These are phyloP conservation scores for Nephrotoma guestfalica DNA, from an alignment of 2,888 invertebrate species.

Conservation along the genomic window DNA sequence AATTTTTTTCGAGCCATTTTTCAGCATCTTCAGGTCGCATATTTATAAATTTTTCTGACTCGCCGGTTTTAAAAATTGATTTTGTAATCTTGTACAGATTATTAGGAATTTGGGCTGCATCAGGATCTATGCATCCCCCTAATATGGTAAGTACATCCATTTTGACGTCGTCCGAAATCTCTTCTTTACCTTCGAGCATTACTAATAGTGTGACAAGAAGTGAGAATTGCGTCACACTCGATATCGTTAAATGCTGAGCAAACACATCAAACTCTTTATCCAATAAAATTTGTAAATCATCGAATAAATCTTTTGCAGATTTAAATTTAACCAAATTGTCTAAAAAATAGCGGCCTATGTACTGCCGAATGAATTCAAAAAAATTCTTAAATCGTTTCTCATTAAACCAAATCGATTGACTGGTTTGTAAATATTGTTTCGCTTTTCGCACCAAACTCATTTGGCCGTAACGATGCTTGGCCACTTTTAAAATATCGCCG, in stretches of 20 bases:
- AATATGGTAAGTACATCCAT: conserved; percentile 54
- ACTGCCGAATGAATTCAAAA: not conserved
- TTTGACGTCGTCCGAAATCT: conserved; percentile 47
- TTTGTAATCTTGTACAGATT: conserved; percentile 34
- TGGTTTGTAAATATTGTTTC: not conserved
- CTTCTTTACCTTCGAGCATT: conserved; percentile 6
- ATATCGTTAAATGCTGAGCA: conserved; percentile 10
- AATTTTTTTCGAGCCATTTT: conserved; percentile 42
- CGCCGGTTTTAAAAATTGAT: conserved; percentile 32
- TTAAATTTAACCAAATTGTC: conserved; percentile 16
- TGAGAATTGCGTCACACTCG: conserved; percentile 1
- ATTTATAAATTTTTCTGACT: conserved; percentile 34
- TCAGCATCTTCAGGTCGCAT: conserved; percentile 36
- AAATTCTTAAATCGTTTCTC: not conserved
- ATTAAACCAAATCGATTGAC: not conserved
- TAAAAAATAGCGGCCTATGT: conserved; percentile 3
- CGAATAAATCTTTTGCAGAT: conserved; percentile 22
- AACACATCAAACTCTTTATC: conserved; percentile 5
- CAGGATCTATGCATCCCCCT: conserved; percentile 49
- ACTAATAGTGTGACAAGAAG: not conserved
- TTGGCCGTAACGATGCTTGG: conserved; percentile 34
- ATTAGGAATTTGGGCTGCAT: conserved; percentile 60
- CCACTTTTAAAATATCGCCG: conserved; percentile 33
- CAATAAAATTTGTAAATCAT: conserved; percentile 20
- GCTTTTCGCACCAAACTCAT: conserved; percentile 5